Evolutionary conservation across 2,888 invertebrate genomes (phyloP), one percentile per base, ranked within the genome.

Genomic region (Drosophila cracens): DNA sequence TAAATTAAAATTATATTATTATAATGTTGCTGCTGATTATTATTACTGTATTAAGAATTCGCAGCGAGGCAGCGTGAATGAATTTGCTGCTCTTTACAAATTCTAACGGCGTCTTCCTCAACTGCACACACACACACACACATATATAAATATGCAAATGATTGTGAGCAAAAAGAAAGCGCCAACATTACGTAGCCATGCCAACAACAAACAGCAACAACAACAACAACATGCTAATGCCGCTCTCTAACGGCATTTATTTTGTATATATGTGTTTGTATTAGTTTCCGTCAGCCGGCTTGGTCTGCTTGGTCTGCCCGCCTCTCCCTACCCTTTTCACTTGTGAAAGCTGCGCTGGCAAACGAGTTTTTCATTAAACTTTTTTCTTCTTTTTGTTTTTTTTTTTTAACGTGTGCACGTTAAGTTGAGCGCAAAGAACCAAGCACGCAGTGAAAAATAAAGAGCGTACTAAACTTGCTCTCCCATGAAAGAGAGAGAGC

Each of bases 131-230:
- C 8, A 59, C 25, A 21, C 1, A 7, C 43, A 57, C 65, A 64
- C 54, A 70, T 57, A 53, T 58, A 34, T 43, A 48, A 62, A 53
- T 54, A 68, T 79, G 75, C 69, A 71, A 74, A 76, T 73, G 80
- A 67, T 67, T 67, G 80, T 68, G 79, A 78, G 75, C 76, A 72
- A 87, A 88, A 86, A 86, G 85, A 86, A 86, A 86, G 85, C 85
- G 85, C 79, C 75, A 79, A 84, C 78, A 89, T 89, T 87, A 89
- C 89, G 85, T 89, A 84, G 85, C 70, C 82, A 88, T 57, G 69
- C 69, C 64, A 79, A 74, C 69, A 57, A 43, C 25, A 36, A 33
- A 36, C 21, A 54, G 36, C 34, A 54, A 34, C 40, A 40, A 43
- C 40, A 40, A 43, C 40, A 74, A 63, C 57, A 81, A 72, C 88